phyloP scores from a whole-genome alignment of 2,113 vertebrate genomes.

The Cheirogaleus medius region DNA sequence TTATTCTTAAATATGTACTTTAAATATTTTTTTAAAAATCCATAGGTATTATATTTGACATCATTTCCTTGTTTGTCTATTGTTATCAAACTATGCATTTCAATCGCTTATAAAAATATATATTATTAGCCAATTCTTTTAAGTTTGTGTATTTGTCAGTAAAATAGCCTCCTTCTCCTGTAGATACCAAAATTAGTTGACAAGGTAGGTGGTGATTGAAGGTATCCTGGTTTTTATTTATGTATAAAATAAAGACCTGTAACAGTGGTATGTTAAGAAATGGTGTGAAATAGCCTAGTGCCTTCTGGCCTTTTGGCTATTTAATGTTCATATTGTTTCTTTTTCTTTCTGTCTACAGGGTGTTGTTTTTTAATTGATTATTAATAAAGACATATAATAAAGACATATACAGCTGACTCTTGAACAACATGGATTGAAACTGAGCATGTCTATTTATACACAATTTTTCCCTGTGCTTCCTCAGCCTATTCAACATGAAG shows the following conservation, averaged over 20 bases:
- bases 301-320: neutral
- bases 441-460: neutral
- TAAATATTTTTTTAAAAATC: neutral
- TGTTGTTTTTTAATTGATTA: neutral
- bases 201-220: neutral
- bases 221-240: neutral
- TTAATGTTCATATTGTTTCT: neutral
- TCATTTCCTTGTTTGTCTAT: neutral
- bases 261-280: neutral
- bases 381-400: neutral
- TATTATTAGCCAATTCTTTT: neutral
- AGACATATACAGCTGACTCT: neutral
- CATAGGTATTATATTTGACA: neutral
- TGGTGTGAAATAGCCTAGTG: neutral
- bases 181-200: neutral
- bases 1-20: neutral
- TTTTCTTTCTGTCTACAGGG: neutral
- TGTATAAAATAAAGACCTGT: neutral
- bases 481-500: neutral
- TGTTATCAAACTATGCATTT: neutral
- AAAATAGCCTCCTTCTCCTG: neutral
- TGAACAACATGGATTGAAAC: neutral
- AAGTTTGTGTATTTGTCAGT: neutral
- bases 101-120: neutral
- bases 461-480: neutral